Percentiles rank a stretch among this genome's conserved stretches.
Evolutionary conservation across 1,140 invertebrate genomes (phyloP).

Genomic region (Brachionus rotundiformis): DNA sequence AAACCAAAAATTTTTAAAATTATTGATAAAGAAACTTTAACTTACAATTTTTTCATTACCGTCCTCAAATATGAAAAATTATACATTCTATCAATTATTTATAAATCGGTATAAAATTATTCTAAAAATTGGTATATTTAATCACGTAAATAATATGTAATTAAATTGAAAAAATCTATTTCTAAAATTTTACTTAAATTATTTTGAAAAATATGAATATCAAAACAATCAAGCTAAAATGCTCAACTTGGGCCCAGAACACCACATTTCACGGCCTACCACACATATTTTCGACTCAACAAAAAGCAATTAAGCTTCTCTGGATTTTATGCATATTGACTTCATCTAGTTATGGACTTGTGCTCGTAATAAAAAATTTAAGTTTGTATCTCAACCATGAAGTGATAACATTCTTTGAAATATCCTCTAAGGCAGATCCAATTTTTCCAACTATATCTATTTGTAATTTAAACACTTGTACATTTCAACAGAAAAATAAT

Average conservation of each 20-base stretch:
- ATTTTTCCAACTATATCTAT: slow-evolving; percentile 35
- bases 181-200: no score
- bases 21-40: no score
- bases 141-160: slow-evolving; percentile 1
- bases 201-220: not conserved
- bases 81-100: no score
- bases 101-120: no score
- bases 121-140: not conserved
- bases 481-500: not conserved
- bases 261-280: slow-evolving; percentile 35
- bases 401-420: not conserved
- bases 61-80: no score
- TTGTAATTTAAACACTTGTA: slow-evolving; percentile 23
- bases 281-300: not conserved
- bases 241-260: slow-evolving; percentile 1
- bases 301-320: not conserved
- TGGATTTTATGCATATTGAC: slow-evolving; percentile 3
- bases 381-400: slow-evolving; percentile 3
- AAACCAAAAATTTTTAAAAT: no score
- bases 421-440: not conserved
- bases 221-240: not conserved
- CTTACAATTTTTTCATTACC: no score
- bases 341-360: not conserved
- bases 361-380: not conserved
- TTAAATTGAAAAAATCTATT: not conserved